These are phyloP conservation scores for Vollenhovia emeryi DNA, from an alignment of 1,140 invertebrate genomes.

Conservation along the genomic window DNA sequence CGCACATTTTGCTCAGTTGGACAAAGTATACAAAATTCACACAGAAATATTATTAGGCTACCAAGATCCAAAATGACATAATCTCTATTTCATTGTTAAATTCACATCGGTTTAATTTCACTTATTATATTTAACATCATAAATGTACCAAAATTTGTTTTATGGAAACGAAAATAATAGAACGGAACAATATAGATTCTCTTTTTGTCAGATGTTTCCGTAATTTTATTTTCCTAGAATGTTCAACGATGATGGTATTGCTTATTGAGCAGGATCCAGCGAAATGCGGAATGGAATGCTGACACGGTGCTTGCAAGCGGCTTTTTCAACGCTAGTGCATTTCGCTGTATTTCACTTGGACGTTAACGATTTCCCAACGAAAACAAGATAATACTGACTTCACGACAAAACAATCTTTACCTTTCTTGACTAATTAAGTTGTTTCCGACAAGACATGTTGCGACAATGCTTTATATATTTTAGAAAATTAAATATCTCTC, in stretches of 20 bases:
- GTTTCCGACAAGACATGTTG: background rate
- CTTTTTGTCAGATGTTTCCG: conserved; percentile 13
- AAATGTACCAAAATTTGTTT: background rate
- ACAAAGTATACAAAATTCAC: too few species aligned
- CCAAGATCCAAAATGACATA: too few species aligned
- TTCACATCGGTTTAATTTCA: too few species aligned
- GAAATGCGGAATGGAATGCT: conserved; percentile 50
- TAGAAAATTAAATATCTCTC: background rate
- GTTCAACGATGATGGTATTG: conserved; percentile 27
- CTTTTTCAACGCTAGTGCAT: conserved; percentile 34
- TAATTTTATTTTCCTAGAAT: conserved; percentile 29
- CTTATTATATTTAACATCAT: background rate
- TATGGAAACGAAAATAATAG: background rate
- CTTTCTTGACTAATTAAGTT: conserved; percentile 1
- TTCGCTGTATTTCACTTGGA: background rate
- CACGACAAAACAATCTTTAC: conserved; percentile 37
- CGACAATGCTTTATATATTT: conserved; percentile 5
- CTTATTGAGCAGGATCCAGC: conserved; percentile 33
- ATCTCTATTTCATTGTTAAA: too few species aligned
- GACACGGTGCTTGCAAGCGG: conserved; percentile 46
- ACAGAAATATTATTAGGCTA: too few species aligned
- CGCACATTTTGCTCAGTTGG: too few species aligned
- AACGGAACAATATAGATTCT: conserved; percentile 7
- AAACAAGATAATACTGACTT: conserved; percentile 9
- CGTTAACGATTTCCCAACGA: conserved; percentile 45